Percentiles rank a stretch among this genome's conserved stretches.
phyloP scores from a whole-genome alignment of 2,888 invertebrate species.

The Hartigia nigra region DNA sequence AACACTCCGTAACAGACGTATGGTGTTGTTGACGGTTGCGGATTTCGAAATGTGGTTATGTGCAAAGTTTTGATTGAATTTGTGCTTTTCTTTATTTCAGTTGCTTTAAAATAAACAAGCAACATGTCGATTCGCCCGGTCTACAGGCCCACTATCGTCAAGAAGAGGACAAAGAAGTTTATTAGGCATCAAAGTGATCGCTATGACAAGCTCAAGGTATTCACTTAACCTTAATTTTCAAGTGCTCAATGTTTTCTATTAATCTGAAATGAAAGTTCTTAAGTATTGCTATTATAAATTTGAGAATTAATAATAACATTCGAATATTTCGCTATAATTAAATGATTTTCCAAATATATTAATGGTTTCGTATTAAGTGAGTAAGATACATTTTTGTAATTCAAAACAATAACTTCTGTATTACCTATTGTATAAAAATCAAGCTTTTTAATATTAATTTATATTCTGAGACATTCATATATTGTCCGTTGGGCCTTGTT shows the following conservation, averaged over 20 bases:
- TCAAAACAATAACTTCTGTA: not conserved
- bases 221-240: not conserved
- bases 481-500: not conserved
- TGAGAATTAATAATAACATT: not conserved
- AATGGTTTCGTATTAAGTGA: not conserved
- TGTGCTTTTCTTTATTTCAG: slow-evolving; percentile 42
- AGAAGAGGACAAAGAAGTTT: slow-evolving; percentile 98
- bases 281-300: not conserved
- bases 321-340: not conserved
- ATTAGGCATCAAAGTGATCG: slow-evolving; percentile 98
- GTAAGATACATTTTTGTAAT: not conserved
- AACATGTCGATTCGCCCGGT: slow-evolving; percentile 92
- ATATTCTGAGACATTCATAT: not conserved
- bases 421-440: not conserved
- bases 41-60: slow-evolving; percentile 3
- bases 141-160: slow-evolving; percentile 89
- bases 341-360: not conserved
- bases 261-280: not conserved
- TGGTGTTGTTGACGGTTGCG: slow-evolving; percentile 1
- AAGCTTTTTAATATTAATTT: not conserved
- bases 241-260: not conserved
- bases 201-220: slow-evolving; percentile 93
- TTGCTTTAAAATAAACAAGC: slow-evolving; percentile 47
- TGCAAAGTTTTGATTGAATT: slow-evolving; percentile 12
- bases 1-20: not conserved